Base-by-base conservation (phyloP, 2,888 invertebrate genomes). In the Eucera pruinosa region DNA sequence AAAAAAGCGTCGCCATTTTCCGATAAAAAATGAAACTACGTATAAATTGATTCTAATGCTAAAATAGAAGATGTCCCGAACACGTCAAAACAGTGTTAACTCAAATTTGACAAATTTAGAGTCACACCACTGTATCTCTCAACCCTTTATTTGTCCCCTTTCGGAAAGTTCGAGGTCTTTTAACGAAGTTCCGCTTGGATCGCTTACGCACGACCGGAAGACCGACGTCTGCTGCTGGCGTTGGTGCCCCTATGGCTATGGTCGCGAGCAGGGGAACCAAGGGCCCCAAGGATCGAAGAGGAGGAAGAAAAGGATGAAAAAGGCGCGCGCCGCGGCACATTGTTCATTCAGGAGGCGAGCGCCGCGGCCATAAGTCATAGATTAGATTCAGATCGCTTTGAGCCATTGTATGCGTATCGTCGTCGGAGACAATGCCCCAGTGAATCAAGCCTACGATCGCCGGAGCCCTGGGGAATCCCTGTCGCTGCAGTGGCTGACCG, bases 361-460 rank as follows among this genome's bases (percentile, higher is more conserved):
- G 74, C 77, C 74, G 71, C 80, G 73, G 62, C 82, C 82, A 81
- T 87, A 87, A 87, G 83, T 87, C 86, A 87, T 87, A 86, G 86
- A 86, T 87, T 86, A 86, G 87, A 83, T 81, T 86, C 80, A 78
- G 86, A 87, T 87, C 87, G 84, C 77, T 85, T 80, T 86, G 84
- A 80, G 82, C 83, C 86, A 87, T 87, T 87, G 86, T 87, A 87
- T 85, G 87, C 87, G 87, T 83, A 86, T 86, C 85, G 78, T 73
- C 41, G 48, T 15, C 39, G 67, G 74, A 86, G 84, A 87, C 87
- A 87, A 87, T 87, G 81, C 83, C 77, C 81, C 87, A 80, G 78
- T 87, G 87, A 87, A 87, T 87, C 87, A 87, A 86, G 80, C 78
- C 76, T 77, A 78, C 78, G 82, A 81, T 81, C 83, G 81, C 76